Evolutionary conservation across 2,797 vertebrate species (phyloP).

Genomic region (Mallotus villosus): DNA sequence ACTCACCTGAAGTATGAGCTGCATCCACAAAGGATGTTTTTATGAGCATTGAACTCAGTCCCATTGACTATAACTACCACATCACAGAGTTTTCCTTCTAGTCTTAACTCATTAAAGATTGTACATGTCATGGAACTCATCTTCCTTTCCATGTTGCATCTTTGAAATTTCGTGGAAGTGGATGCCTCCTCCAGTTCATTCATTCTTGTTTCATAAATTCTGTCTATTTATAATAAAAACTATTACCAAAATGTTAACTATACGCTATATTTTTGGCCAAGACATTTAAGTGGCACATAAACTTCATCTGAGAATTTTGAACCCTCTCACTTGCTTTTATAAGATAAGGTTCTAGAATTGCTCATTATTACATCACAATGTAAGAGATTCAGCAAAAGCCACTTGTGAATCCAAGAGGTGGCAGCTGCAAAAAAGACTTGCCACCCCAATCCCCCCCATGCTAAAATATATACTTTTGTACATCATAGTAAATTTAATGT

Average conservation of each 20-base stretch:
- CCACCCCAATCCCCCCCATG: too few species aligned
- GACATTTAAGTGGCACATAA: background rate
- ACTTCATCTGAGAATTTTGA: constrained; percentile 1
- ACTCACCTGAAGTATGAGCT: constrained; percentile 53
- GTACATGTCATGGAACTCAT: constrained; percentile 65
- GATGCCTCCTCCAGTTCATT: constrained; percentile 45
- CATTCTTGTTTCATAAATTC: background rate
- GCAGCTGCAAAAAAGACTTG: too few species aligned
- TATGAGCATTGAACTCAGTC: constrained; percentile 41
- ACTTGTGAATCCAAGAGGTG: too few species aligned
- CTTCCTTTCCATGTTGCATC: constrained; percentile 70
- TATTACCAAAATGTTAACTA: too few species aligned
- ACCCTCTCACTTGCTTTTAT: background rate
- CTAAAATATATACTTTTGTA: too few species aligned
- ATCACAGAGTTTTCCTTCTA: constrained; percentile 43
- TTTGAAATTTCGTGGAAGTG: constrained; percentile 36
- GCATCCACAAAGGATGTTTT: constrained; percentile 53
- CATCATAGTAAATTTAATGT: too few species aligned
- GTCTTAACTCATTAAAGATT: constrained; percentile 29
- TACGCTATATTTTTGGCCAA: background rate
- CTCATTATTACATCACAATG: constrained; percentile 12
- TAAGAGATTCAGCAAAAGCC: background rate
- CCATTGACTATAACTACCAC: constrained; percentile 31
- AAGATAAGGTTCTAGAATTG: constrained; percentile 1
- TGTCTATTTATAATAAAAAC: background rate